A percentile compares a stretch with the other conserved stretches of the same genome.
Conservation (phyloP, 2,888 invertebrate species). For the Agrotis segetum region DNA sequence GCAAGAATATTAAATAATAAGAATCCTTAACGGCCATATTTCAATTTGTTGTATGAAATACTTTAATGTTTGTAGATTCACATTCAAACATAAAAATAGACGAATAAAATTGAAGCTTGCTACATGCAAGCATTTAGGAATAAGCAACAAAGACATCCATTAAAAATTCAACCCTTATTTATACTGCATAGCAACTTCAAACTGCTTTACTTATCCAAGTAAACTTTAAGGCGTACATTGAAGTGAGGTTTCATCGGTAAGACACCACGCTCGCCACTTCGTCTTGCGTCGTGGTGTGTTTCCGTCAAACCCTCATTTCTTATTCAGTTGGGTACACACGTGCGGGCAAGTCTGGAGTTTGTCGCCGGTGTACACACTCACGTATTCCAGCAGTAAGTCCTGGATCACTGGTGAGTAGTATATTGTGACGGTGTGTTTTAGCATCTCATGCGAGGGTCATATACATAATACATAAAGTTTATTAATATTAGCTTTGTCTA, state of each 20-base stretch:
- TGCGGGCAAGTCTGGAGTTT: slow-evolving; percentile 25
- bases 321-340: slow-evolving; percentile 49
- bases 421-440: slow-evolving; percentile 14
- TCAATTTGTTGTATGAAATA: neutral
- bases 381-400: slow-evolving; percentile 33
- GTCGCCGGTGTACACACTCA: slow-evolving; percentile 25
- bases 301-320: slow-evolving; percentile 27
- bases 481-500: slow-evolving; percentile 4
- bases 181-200: neutral
- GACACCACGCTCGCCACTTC: slow-evolving; percentile 21
- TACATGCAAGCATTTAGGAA: too few relatives aligned
- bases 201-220: slow-evolving; percentile 10
- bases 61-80: neutral
- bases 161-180: slow-evolving; percentile 15
- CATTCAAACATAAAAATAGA: neutral
- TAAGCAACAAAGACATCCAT: too few relatives aligned
- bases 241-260: slow-evolving; percentile 18
- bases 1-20: too few relatives aligned
- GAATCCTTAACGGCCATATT: neutral
- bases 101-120: too few relatives aligned
- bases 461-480: neutral
- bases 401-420: slow-evolving; percentile 35
- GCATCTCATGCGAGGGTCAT: neutral
- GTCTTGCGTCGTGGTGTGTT: slow-evolving; percentile 16
- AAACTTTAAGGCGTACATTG: slow-evolving; percentile 21